Evolutionary conservation across 1,140 invertebrate genomes (phyloP), one percentile per base, ranked within the genome.

Genomic region (Hormaphis cornu): DNA sequence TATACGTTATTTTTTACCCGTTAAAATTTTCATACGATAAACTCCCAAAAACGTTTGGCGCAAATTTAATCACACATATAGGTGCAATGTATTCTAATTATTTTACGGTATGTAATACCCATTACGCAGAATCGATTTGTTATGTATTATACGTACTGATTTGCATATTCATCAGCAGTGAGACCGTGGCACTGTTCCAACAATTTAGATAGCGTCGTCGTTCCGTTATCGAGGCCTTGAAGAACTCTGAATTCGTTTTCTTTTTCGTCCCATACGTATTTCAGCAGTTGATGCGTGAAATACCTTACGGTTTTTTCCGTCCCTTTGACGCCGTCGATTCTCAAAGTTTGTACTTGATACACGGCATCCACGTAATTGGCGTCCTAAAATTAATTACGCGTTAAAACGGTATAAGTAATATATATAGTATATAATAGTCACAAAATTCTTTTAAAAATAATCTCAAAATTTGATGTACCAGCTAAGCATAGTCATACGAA

Each of bases 111-210:
- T n/a, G n/a, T n/a, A n/a, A n/a, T n/a, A n/a, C n/a, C n/a, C n/a
- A n/a, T n/a, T n/a, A n/a, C n/a, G n/a, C n/a, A n/a, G n/a, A 33
- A 33, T 33, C 30, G 4, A 33, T 33, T 9, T 87, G 46, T 82
- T 69, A 58, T 69, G 35, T 61, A n/a, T n/a, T n/a, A n/a, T n/a
- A 54, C 50, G 7, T 70, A 52, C 33, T 71, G 72, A 20, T 14
- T 52, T 26, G 12, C 28, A 22, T 54, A 10, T 16, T 71, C 72
- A 35, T 69, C 40, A 46, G 70, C 24, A 18, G 71, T 50, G 14
- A 58, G 50, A n/a, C 61, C 48, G 3, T 56, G 40, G 26, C 66
- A 71, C 16, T 58, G 54, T 40, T 71, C 70, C 24, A 69, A 66
- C 70, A 71, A 30, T 16, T 70, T 70, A 44, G 46, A 53, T 8